phyloP scores from a whole-genome alignment of 2,797 vertebrate species.

The Cyprinella venusta region DNA sequence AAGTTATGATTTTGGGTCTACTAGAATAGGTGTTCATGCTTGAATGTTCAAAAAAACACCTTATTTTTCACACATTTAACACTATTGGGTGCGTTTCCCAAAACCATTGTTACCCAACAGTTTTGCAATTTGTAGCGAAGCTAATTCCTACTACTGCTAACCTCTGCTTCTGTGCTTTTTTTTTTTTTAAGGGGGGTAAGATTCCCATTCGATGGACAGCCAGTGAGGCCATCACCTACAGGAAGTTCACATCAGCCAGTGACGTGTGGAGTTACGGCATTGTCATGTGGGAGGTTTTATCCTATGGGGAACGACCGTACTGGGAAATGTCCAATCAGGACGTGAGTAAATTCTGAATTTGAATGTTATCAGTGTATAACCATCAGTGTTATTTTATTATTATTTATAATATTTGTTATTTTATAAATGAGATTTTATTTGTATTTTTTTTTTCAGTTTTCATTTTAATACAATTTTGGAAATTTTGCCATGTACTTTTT shows the following conservation, averaged over 20 bases:
- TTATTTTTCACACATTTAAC: neutral
- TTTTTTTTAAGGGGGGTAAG: constrained; percentile 82
- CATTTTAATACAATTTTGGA: neutral
- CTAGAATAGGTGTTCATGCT: too few species aligned
- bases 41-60: neutral
- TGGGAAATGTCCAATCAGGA: constrained; percentile 99
- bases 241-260: constrained; percentile 95
- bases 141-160: neutral
- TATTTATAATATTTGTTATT: neutral
- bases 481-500: neutral
- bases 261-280: constrained; percentile 98
- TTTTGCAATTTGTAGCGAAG: neutral
- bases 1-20: neutral
- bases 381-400: neutral
- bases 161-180: neutral
- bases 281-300: constrained; percentile 99
- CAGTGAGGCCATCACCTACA: constrained; percentile 93
- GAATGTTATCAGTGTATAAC: neutral
- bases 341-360: constrained; percentile 77
- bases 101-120: too few species aligned
- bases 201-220: constrained; percentile 95
- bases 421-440: too few species aligned
- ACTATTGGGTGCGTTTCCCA: too few species aligned
- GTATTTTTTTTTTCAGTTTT: neutral
- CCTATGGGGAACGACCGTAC: constrained; percentile 96